phyloP scores from a whole-genome alignment of 2,797 vertebrate species.

The Vireo griseus region DNA sequence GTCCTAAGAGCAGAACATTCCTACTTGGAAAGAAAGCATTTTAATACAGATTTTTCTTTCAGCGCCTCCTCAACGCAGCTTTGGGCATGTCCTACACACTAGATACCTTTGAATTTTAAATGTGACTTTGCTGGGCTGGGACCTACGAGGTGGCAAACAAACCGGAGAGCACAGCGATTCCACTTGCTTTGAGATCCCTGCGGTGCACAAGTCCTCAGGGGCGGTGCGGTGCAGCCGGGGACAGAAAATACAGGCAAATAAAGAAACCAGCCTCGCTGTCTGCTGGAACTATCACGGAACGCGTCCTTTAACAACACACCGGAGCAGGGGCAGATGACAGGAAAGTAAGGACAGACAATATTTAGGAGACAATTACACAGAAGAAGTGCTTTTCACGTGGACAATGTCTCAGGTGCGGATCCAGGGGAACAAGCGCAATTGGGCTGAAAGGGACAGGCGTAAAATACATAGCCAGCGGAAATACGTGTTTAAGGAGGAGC shows the following conservation, averaged over 20 bases:
- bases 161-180: rapidly evolving
- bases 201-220: background rate
- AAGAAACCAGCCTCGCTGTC: background rate
- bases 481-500: background rate
- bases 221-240: background rate
- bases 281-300: background rate
- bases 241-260: background rate
- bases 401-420: background rate
- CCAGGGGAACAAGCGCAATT: background rate
- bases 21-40: background rate
- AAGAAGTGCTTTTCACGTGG: background rate
- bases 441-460: background rate
- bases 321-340: background rate
- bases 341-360: background rate
- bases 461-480: slow-evolving; percentile 37
- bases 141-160: background rate
- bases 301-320: background rate
- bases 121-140: background rate
- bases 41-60: background rate
- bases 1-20: background rate
- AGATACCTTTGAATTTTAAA: background rate
- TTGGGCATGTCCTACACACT: background rate
- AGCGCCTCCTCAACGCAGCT: background rate
- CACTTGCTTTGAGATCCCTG: background rate
- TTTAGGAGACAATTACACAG: background rate